Percentiles rank a stretch among this genome's conserved stretches.
These are phyloP conservation scores for Melanotaenia boesemani DNA, from an alignment of 2,797 vertebrate genomes.

Conservation along the genomic window DNA sequence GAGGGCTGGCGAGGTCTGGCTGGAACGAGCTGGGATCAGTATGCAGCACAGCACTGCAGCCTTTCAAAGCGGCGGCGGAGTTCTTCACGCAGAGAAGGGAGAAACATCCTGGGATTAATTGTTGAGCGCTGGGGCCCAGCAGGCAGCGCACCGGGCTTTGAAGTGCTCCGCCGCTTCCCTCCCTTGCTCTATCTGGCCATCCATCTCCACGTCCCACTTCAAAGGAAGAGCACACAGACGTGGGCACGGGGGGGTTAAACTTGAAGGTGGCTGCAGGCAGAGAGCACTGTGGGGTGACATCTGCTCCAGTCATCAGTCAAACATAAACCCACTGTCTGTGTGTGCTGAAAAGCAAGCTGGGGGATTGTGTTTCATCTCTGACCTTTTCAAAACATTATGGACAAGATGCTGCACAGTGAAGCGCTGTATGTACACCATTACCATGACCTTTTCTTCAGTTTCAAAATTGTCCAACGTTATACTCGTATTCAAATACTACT, in stretches of 20 bases:
- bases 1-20: conserved; percentile 10
- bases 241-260: conserved; percentile 47
- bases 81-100: conserved; percentile 54
- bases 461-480: background rate
- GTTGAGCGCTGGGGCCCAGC: conserved; percentile 66
- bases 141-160: conserved; percentile 72
- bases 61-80: conserved; percentile 62
- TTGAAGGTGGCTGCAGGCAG: conserved; percentile 29
- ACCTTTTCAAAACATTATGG: conserved; percentile 53
- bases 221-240: conserved; percentile 61
- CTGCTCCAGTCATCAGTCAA: conserved; percentile 49
- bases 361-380: conserved; percentile 37
- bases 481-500: too few relatives aligned
- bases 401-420: conserved; percentile 24
- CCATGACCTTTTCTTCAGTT: background rate
- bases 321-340: conserved; percentile 28
- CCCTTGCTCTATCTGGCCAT: conserved; percentile 57
- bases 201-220: conserved; percentile 68
- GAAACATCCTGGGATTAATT: conserved; percentile 77
- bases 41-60: conserved; percentile 38
- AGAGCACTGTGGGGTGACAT: conserved; percentile 40
- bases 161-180: conserved; percentile 69
- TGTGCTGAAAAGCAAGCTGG: conserved; percentile 4
- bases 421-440: background rate
- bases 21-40: conserved; percentile 40